Evolutionary conservation across 2,888 invertebrate species (phyloP), one percentile per base, ranked within the genome.

Genomic region (Hanleya hanleyi): DNA sequence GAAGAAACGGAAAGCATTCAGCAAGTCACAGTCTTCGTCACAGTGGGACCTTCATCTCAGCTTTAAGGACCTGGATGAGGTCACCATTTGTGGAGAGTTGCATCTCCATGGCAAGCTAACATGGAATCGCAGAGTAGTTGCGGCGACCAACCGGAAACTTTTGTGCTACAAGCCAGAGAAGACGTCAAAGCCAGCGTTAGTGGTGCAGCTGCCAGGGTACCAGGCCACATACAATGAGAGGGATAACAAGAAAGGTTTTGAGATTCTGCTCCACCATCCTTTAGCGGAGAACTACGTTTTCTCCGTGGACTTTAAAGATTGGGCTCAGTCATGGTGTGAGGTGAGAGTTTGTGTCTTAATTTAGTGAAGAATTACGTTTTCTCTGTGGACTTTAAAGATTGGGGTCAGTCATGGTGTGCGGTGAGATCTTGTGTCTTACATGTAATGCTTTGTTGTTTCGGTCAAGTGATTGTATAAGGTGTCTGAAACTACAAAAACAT

Each of bases 271-370:
- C 51, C 67, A 77, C 22, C 87, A 87, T 64, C 82, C 84, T 0
- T 79, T 80, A 33, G 81, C 81, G 35, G 88, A 88, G 38, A 75
- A 83, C 5, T 82, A 86, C 75, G 73, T 80, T 26, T 87, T 88
- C 70, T 76, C 83, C 9, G 85, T 83, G 4, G 87, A 87, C 69
- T 84, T 82, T 67, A 86, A 83, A 64, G 87, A 88, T 12, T 86
- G 84, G 83, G 87, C 86, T 1, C 79, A 82, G 29, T 62, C 77
- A 18, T 89, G 89, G 89, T 81, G 83, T 74, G 83, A 86, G 80
- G 88, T 88, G 68, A 67, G 82, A 71, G 47, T n/a, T n/a, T n/a
- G n/a, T n/a, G n/a, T n/a, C n/a, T n/a, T n/a, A n/a, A n/a, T n/a
- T 79, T 80, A 33, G 81, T 81, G 35, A 88, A 88, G 38, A 75